phyloP scores from a whole-genome alignment of 2,113 vertebrate genomes.

The Shinisaurus crocodilurus region DNA sequence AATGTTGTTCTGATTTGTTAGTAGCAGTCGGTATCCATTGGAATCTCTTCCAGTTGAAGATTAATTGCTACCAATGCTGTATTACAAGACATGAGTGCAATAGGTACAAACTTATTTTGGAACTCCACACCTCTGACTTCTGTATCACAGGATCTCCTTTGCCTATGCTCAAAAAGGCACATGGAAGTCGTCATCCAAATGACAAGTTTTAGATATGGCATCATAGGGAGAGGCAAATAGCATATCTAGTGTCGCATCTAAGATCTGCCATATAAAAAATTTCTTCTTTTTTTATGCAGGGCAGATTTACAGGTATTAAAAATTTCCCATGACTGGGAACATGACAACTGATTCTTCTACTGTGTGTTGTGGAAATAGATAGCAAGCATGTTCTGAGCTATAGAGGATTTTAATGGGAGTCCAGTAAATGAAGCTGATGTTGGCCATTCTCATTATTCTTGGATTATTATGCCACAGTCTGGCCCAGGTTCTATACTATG shows the following conservation, averaged over 20 bases:
- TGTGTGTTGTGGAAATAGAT: neutral
- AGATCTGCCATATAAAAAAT: neutral
- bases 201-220: neutral
- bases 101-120: neutral
- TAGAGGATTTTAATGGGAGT: neutral
- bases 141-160: neutral
- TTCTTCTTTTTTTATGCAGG: neutral
- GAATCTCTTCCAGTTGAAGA: neutral
- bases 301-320: neutral
- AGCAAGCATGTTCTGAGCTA: neutral
- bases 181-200: neutral
- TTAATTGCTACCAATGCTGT: neutral
- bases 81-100: neutral
- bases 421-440: neutral
- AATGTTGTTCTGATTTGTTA: constrained; percentile 30
- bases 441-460: neutral
- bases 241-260: neutral
- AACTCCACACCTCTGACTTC: neutral
- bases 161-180: neutral
- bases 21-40: constrained; percentile 3
- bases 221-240: neutral
- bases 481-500: neutral
- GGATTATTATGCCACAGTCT: neutral
- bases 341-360: neutral
- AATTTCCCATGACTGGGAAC: neutral